Conservation (phyloP, 2,797 vertebrate genomes). For the Scleropages formosus region DNA sequence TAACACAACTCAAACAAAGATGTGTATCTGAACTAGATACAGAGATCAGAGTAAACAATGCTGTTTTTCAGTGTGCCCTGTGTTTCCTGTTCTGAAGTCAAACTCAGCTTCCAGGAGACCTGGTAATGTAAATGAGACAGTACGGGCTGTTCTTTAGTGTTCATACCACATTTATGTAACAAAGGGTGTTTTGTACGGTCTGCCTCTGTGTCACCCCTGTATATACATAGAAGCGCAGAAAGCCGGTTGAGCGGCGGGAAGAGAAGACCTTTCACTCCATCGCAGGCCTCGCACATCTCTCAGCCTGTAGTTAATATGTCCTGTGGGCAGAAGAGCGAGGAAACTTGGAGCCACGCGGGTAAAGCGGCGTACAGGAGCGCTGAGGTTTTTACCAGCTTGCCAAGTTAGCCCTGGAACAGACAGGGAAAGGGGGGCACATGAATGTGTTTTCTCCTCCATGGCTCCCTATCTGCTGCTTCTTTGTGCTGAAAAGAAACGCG, state of each 20-base stretch:
- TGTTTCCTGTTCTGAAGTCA: conserved; percentile 36
- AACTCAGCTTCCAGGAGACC: conserved; percentile 34
- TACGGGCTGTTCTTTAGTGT: conserved; percentile 33
- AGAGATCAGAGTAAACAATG: conserved; percentile 27
- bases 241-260: not conserved
- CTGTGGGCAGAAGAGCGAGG: conserved; percentile 17
- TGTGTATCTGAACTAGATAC: conserved; percentile 26
- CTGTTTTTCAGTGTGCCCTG: conserved; percentile 33
- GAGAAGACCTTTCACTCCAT: not conserved
- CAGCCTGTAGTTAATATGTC: not conserved
- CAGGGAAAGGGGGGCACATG: not conserved
- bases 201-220: conserved; percentile 15
- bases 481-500: not conserved
- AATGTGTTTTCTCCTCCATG: not conserved
- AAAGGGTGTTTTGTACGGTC: conserved; percentile 6
- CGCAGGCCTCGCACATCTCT: not conserved
- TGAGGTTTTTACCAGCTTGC: not conserved
- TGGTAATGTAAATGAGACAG: conserved; percentile 36
- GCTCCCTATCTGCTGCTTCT: not conserved
- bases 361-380: not conserved
- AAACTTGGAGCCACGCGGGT: not conserved
- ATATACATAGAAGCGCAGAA: not conserved
- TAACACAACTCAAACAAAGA: conserved; percentile 19
- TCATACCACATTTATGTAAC: conserved; percentile 36
- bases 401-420: not conserved